Conservation (phyloP, 2,888 invertebrate species). For the Chalcosyrphus nemorum region DNA sequence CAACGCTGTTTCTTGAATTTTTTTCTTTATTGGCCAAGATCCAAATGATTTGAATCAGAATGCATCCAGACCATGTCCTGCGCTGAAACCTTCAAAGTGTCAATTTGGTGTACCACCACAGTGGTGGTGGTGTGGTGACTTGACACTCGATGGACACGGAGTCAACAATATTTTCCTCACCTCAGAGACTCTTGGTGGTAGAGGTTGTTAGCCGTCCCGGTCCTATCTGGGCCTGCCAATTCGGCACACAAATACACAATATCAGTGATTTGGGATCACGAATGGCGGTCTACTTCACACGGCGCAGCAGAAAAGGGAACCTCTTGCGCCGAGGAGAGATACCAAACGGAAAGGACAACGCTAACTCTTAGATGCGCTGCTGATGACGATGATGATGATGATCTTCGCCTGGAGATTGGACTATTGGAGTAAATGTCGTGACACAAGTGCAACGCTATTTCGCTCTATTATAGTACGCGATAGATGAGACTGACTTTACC, state of each 20-base stretch:
- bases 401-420: constrained; percentile 59
- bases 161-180: constrained; percentile 64
- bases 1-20: constrained; percentile 57
- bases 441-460: constrained; percentile 70
- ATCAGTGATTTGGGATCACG: constrained; percentile 70
- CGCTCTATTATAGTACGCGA: constrained; percentile 36
- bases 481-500: constrained; percentile 35
- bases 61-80: background rate
- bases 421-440: constrained; percentile 70
- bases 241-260: constrained; percentile 59
- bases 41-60: constrained; percentile 38
- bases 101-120: constrained; percentile 66
- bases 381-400: constrained; percentile 57
- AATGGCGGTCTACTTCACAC: constrained; percentile 68
- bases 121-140: constrained; percentile 46
- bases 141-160: constrained; percentile 64
- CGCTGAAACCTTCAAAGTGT: constrained; percentile 66
- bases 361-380: constrained; percentile 14
- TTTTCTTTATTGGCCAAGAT: constrained; percentile 44
- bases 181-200: constrained; percentile 24
- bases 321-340: constrained; percentile 35
- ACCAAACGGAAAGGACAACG: constrained; percentile 34
- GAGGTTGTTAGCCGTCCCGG: constrained; percentile 36
- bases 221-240: constrained; percentile 60
- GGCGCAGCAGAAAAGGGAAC: constrained; percentile 17